A percentile compares a stretch with the other conserved stretches of the same genome.
Conservation (phyloP, 2,797 vertebrate genomes). For the Tadarida brasiliensis region DNA sequence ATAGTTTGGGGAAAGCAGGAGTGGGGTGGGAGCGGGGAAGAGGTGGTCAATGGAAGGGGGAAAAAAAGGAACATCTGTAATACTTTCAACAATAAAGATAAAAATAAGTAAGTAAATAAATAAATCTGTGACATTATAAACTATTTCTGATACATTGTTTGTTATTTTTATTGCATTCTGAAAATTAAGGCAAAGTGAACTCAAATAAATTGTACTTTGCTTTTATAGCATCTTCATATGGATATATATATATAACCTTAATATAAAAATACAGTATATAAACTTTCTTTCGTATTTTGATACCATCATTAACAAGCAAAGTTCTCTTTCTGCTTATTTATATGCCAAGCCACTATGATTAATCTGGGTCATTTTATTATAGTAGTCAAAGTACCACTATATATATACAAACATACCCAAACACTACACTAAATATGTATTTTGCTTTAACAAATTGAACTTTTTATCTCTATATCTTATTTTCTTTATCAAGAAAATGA, state of each 20-base stretch:
- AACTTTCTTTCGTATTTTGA: background rate
- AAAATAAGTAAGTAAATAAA: too few relatives aligned
- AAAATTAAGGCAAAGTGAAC: background rate
- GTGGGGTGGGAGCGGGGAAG: too few relatives aligned
- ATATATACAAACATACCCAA: background rate
- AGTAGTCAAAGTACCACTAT: background rate
- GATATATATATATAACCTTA: background rate
- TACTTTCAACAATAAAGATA: too few relatives aligned
- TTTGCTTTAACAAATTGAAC: background rate
- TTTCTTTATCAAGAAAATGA: background rate
- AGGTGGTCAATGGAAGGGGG: too few relatives aligned
- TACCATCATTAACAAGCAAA: conserved; percentile 5
- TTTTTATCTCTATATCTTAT: background rate
- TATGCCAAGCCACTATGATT: background rate
- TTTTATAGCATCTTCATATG: background rate
- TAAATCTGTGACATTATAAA: too few relatives aligned
- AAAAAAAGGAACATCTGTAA: too few relatives aligned
- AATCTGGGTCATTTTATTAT: background rate
- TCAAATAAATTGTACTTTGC: background rate
- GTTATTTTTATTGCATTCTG: background rate
- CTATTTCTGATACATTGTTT: background rate
- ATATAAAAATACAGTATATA: background rate
- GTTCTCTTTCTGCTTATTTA: conserved; percentile 21
- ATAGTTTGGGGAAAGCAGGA: too few relatives aligned
- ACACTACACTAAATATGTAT: background rate